Base-by-base conservation (phyloP, 1,140 invertebrate species). In the Nasonia giraulti region DNA sequence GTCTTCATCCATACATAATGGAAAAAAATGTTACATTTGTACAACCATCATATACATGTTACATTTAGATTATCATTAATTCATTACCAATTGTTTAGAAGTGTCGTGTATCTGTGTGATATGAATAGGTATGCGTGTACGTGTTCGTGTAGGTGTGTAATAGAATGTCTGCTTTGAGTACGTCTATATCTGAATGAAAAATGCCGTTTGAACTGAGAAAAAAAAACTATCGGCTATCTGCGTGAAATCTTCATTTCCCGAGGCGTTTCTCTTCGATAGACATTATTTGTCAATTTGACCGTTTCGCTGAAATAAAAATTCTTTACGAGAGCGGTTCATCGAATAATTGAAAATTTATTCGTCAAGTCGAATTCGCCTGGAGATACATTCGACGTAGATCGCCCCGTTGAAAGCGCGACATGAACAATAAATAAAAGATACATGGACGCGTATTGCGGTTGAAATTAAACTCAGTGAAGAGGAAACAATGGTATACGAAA, bases 11-110 rank as follows among this genome's bases (percentile, higher is more conserved):
- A 90, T 92, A 92, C 90, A 91, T 90, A 92, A 92, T 91, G 90
- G 91, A 92, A 92, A 92, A 92, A 92, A 92, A 92, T 92, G 91
- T 92, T 92, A 92, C 91, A 92, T 92, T 92, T 92, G 91, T 92
- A 92, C 91, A 92, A 90, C 91, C 91, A 92, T 92, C 91, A 92
- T 91, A 92, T 92, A 92, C 90, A 92, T 89, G 89, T 90, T 92
- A 92, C 91, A 92, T 92, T 91, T 92, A 92, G 91, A 92, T 91
- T 92, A 92, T 88, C 88, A 87, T 92, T 91, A 91, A 91, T 90
- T 89, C 88, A 90, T 90, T 92, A 91, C 88, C 87, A 90, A 89
- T 88, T 85, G 40, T 88, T 78, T 82, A 27, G 71, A 27, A 76
- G 68, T 84, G 79, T 86, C 23, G 80, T 76, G 44, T 78, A 66